These are phyloP conservation scores for Thumatha senex DNA, from an alignment of 2,888 invertebrate genomes.

Conservation along the genomic window DNA sequence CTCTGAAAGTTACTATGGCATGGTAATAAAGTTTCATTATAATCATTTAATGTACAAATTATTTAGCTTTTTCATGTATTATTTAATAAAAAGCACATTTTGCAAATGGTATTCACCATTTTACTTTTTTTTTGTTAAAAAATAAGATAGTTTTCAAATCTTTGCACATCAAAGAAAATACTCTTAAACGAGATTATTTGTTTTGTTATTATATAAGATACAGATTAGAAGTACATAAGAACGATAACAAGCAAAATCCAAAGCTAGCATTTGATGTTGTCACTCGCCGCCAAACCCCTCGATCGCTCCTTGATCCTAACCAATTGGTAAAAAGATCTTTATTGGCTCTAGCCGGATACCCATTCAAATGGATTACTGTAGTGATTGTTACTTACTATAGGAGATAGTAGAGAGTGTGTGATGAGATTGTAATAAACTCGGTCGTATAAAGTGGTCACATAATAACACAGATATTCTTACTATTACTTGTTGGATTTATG, in stretches of 20 bases:
- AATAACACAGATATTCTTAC: too few relatives aligned
- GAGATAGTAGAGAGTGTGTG: slow-evolving; percentile 21
- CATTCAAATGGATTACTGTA: slow-evolving; percentile 48
- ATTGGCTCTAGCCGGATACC: slow-evolving; percentile 66
- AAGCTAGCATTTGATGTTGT: slow-evolving; percentile 52
- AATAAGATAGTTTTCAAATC: neutral
- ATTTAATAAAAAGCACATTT: too few relatives aligned
- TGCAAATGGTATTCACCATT: too few relatives aligned
- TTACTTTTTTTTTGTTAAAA: too few relatives aligned
- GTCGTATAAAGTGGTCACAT: too few relatives aligned
- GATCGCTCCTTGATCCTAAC: slow-evolving; percentile 54
- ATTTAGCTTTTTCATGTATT: too few relatives aligned
- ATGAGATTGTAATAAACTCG: too few relatives aligned
- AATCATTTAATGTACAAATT: neutral
- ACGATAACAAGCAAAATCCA: slow-evolving; percentile 41
- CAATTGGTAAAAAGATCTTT: slow-evolving; percentile 72
- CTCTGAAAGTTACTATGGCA: neutral
- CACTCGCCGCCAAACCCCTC: slow-evolving; percentile 34
- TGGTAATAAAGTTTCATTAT: neutral
- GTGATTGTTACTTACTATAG: slow-evolving; percentile 56
- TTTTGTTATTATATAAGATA: too few relatives aligned
- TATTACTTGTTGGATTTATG: too few relatives aligned
- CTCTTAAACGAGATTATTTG: too few relatives aligned
- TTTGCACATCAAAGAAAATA: neutral
- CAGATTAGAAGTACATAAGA: slow-evolving; percentile 1